Base-by-base conservation (phyloP, 2,888 invertebrate species). In the Seira musarum region DNA sequence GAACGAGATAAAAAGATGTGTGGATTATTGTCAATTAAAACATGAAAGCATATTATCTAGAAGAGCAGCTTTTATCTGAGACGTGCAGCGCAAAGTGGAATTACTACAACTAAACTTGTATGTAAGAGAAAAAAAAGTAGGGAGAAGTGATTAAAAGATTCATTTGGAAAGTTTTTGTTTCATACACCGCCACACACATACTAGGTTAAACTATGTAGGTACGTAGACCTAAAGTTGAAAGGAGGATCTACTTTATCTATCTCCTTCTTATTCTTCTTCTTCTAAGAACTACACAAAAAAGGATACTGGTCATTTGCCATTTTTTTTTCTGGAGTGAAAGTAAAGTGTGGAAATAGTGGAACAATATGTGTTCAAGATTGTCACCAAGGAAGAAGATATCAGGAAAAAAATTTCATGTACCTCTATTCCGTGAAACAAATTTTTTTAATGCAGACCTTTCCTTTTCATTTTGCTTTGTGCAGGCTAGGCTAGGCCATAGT, bases 1-100 rank as follows among this genome's bases (percentile, higher is more conserved):
- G 8, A 30, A 8, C 15, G 49, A 49, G 49, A 49, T 49, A 49
- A 49, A 49, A 49, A 49, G 2, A 49, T 8, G 15, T n/a, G 49
- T 49, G 49, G 49, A 49, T 49, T 49, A 49, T 49, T 49, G 49
- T 49, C 49, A 49, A 49, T 49, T 49, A 49, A 49, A 49, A 13
- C 49, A 49, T 49, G 17, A 49, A 49, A 13, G 6, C 49, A 49
- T 49, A 49, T 49, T 49, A 49, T 8, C 17, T 8, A n/a, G 49
- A 49, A 49, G 49, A n/a, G 49, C 49, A 30, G 3, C 8, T 30
- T 30, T 30, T 30, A 30, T 30, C 30, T 30, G 3, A 30, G 30
- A 30, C 30, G 8, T 30, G 8, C 30, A n/a, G n/a, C n/a, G n/a
- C n/a, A n/a, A n/a, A n/a, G n/a, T n/a, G n/a, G n/a, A n/a, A n/a